These are phyloP conservation scores for Tinea pellionella DNA, from an alignment of 2,888 invertebrate genomes.

Conservation along the genomic window DNA sequence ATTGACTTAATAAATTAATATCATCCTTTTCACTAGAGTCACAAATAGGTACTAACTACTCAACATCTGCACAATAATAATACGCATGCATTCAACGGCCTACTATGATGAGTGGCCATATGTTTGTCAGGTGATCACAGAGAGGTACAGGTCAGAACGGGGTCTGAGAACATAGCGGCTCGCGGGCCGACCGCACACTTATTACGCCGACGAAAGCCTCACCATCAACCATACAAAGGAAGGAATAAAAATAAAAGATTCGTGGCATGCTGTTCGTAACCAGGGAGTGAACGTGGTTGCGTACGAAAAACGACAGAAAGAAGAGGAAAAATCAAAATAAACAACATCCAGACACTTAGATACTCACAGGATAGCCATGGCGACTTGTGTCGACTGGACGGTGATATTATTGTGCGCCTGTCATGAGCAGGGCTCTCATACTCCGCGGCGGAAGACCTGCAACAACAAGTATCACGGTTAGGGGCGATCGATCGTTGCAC, in stretches of 20 bases:
- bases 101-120: background rate
- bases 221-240: conserved; percentile 55
- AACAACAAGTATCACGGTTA: conserved; percentile 44
- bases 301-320: conserved; percentile 38
- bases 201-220: conserved; percentile 71
- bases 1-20: too few relatives aligned
- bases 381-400: conserved; percentile 27
- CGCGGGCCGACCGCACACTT: conserved; percentile 60
- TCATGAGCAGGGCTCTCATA: conserved; percentile 42
- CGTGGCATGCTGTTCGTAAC: conserved; percentile 67
- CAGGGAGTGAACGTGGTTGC: conserved; percentile 68
- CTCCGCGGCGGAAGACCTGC: conserved; percentile 51
- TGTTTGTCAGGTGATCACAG: background rate
- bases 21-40: background rate
- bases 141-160: background rate
- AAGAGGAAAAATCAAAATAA: conserved; percentile 37
- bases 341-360: conserved; percentile 53
- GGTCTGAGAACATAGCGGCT: background rate
- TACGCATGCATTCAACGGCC: background rate
- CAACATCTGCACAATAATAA: background rate
- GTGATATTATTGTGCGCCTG: too few relatives aligned
- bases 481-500: conserved; percentile 26
- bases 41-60: background rate
- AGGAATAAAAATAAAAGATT: conserved; percentile 47
- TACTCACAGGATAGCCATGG: conserved; percentile 62